Evolutionary conservation across 2,888 invertebrate species (phyloP), one percentile per base, ranked within the genome.

Genomic region (Hydrotaea diabolus): DNA sequence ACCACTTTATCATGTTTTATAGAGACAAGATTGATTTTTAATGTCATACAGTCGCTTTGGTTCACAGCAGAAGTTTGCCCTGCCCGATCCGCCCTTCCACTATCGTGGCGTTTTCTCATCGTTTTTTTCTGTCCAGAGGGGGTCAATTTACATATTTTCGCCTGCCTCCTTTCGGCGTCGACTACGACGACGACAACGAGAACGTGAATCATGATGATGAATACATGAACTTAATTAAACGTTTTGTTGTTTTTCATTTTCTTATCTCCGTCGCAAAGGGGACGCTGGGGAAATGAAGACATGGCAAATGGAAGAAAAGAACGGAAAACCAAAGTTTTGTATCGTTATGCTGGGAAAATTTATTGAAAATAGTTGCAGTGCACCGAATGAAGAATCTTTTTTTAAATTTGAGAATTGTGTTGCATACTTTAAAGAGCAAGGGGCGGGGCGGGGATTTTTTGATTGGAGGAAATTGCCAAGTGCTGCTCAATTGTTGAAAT

Each of bases 11-110:
- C 73, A 79, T 81, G 78, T 85, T 82, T 82, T 79, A 77, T 79
- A 31, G 43, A 81, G 76, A 76, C 81, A 79, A 85, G 78, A 82
- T 79, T 85, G 84, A 85, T 85, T 85, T 81, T 85, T 76, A 82
- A 76, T 79, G 49, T 72, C 81, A 78, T 17, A n/a, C 66, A 21
- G 11, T 17, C 66, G 31, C 39, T 55, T 21, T 55, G 21, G 55
- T 21, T 9, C 21, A 53, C 11, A 19, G 55, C 19, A 2, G 55
- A 8, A 66, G 66, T 19, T 36, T 36, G 64, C 53, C 31, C 7
- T 7, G 55, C 2, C 21, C 11, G n/a, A 1, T 19, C n/a, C n/a
- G n/a, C 2, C 5, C 55, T 21, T 21, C 11, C 8, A 55, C 1
- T 55, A 55, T 23, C 55, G 19, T 55, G 55, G 1, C 19, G 17